Evolutionary conservation across 2,888 invertebrate genomes (phyloP), one percentile per base, ranked within the genome.

Genomic region (Ormyrus nitidulus): DNA sequence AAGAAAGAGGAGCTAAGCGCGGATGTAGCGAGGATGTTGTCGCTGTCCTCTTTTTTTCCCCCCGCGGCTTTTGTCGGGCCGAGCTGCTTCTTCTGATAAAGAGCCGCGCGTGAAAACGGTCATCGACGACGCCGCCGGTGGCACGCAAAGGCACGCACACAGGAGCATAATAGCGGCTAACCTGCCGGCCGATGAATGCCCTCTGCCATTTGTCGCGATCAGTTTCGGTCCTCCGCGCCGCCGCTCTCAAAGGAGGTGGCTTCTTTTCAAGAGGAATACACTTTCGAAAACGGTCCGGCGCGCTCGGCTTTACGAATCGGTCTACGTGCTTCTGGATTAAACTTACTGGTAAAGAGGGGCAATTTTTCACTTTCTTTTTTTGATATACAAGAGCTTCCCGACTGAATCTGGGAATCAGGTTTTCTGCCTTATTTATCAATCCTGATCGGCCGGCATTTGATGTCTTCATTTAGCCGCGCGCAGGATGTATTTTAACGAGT

Each of bases 141-240:
- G 73, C 72, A 74, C 65, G 78, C 68, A 11, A 49, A 62, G 48
- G 72, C 48, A 5, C 13, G 44, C 19, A 13, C 34, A 2, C 3
- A 0, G 0, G 34, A 34, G 19, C 11, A 79, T 69, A 79, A 79
- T 69, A 79, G 58, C 8, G 9, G 48, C 73, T 75, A 78, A 80
- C 74, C 34, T 77, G 79, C 77, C 8, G 13, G 34, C 1, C 51
- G 49, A 71, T 65, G 77, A 71, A 77, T 65, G n/a, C 53, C 44
- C 19, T 10, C 46, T 61, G 82, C 83, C 82, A 85, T 85, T 85
- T 85, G 84, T 85, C 82, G 84, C 78, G 68, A 85, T 85, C 82
- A 53, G 84, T 83, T 84, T 81, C 84, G 83, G 83, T 83, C 81
- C 81, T 82, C 82, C 78, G 80, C 79, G 9, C 9, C n/a, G 51